Evolutionary conservation across 2,888 invertebrate genomes (phyloP).

Genomic region (Toxonevra muliebris): DNA sequence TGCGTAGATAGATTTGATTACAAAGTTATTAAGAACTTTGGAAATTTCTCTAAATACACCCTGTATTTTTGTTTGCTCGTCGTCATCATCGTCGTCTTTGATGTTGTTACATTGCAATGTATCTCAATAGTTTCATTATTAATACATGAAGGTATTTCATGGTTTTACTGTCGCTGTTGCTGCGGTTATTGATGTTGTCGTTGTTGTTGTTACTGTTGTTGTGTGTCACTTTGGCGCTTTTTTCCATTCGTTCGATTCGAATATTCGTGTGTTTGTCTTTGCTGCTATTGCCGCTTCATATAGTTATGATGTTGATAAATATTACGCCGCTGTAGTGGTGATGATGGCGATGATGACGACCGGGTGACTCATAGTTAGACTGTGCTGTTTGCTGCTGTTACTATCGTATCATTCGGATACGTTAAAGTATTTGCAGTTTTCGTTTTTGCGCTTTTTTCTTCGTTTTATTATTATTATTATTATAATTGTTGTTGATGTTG

Average conservation of each 20-base stretch:
- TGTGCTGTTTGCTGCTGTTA: no score
- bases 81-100: neutral
- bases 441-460: no score
- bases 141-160: constrained; percentile 17
- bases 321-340: no score
- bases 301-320: no score
- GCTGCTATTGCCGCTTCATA: neutral
- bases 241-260: neutral
- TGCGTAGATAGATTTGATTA: no score
- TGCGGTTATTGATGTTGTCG: neutral
- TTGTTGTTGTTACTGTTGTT: neutral
- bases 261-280: neutral
- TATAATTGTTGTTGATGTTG: neutral
- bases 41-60: no score
- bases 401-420: no score
- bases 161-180: constrained; percentile 2
- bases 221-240: constrained; percentile 1
- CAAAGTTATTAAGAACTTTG: no score
- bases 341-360: no score
- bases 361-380: no score
- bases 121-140: constrained; percentile 15
- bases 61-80: no score
- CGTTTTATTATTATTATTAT: neutral
- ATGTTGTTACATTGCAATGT: neutral
- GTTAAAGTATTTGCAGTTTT: no score